A percentile compares a stretch with the other conserved stretches of the same genome.
Evolutionary conservation across 2,113 vertebrate species (phyloP).

Genomic region (Platichthys flesus): DNA sequence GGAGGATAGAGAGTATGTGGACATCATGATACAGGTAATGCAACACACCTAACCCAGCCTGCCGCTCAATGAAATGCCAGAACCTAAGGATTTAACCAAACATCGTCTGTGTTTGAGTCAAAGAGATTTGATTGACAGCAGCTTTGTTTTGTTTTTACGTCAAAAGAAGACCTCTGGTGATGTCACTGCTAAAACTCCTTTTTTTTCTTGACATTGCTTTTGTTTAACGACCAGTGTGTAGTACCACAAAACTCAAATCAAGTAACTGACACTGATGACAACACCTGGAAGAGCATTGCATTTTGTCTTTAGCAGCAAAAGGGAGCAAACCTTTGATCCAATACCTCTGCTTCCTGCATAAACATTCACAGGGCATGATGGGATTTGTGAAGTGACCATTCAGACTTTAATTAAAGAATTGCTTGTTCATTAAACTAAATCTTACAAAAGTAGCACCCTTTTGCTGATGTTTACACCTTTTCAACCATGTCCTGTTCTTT

Average conservation of each 20-base stretch:
- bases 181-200: not conserved
- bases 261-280: constrained; percentile 19
- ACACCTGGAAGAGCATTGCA: constrained; percentile 19
- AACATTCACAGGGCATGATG: not conserved
- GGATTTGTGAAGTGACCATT: too few relatives aligned
- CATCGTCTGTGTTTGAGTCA: not conserved
- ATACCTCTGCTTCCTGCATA: constrained; percentile 12
- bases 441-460: not conserved
- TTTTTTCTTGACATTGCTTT: not conserved
- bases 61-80: not conserved
- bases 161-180: not conserved
- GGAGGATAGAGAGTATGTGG: constrained; percentile 85
- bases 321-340: constrained; percentile 38
- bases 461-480: constrained; percentile 18
- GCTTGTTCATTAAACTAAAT: too few relatives aligned
- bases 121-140: not conserved
- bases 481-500: constrained; percentile 17
- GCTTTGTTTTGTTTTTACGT: constrained; percentile 9
- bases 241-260: constrained; percentile 41
- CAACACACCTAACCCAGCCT: constrained; percentile 19
- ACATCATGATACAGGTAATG: constrained; percentile 91
- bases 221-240: constrained; percentile 6
- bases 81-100: constrained; percentile 8
- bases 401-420: too few relatives aligned
- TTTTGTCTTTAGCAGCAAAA: constrained; percentile 33